Evolutionary conservation across 2,113 vertebrate species (phyloP), one percentile per base, ranked within the genome.

Genomic region (Marmota flaviventris): DNA sequence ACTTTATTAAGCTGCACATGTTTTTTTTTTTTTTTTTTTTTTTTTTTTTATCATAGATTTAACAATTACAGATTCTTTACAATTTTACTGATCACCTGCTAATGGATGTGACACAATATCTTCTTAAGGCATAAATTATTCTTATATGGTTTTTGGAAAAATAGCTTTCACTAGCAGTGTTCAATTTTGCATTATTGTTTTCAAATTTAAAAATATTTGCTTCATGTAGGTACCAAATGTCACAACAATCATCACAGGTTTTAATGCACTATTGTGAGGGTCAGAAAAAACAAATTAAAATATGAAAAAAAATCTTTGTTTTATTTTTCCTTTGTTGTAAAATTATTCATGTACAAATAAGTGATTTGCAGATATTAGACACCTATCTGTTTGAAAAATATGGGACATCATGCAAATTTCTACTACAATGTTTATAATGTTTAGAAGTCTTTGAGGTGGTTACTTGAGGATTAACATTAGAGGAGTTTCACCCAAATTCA

Each of bases 121-220:
- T 93, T 90, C 10, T 85, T 61, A 81, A 34, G 18, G 20, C 76
- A 94, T 90, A 95, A 90, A 95, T 95, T 93, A 86, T 45, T 73
- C 34, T 65, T 51, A 77, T 32, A n/a, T 65, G 4, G 10, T 79
- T 82, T 97, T 42, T 45, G 72, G 32, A 93, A 94, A 96, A 93
- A 73, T 69, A 84, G 39, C 37, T 78, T 72, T 92, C 25, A 76
- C 32, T 51, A 91, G 70, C 58, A 84, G 10, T 39, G 56, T 81
- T 79, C 89, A 27, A 82, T 96, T 93, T 97, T 61, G 27, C 48
- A 32, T 63, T 90, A 29, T 85, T 88, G 39, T 65, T 83, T 73
- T 61, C 16, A 67, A 89, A 61, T 92, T 24, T n/a, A 93, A 51
- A 79, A 45, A 5, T 37, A 56, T n/a, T 70, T 70, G 67, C 32